Conservation (phyloP, 1,140 invertebrate genomes). For the Neodiprion pinetum region DNA sequence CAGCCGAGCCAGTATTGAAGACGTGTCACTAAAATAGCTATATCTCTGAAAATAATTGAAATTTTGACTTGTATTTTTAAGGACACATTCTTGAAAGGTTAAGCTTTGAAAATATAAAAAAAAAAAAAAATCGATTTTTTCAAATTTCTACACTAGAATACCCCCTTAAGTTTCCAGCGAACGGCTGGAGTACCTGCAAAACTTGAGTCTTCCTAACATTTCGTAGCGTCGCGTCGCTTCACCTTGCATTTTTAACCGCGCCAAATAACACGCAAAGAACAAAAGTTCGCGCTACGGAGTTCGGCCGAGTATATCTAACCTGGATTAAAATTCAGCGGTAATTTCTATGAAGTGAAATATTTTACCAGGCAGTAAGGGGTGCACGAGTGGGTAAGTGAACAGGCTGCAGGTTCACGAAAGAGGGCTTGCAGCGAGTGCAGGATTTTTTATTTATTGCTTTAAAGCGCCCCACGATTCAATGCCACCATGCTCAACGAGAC, state of each 20-base stretch:
- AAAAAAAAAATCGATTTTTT: no score
- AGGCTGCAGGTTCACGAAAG: no score
- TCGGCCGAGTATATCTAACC: background rate
- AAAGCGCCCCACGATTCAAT: background rate
- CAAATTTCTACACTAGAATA: no score
- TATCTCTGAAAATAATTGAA: no score
- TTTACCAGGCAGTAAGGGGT: background rate
- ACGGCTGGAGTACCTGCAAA: background rate
- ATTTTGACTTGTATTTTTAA: no score
- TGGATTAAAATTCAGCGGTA: background rate
- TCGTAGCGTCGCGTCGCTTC: background rate
- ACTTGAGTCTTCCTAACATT: background rate
- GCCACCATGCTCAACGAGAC: no score
- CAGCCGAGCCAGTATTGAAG: no score
- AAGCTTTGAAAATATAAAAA: no score
- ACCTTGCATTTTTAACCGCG: constrained; percentile 4
- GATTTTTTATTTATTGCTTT: background rate
- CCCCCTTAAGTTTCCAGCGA: background rate
- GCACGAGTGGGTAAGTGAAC: no score
- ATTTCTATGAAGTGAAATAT: background rate
- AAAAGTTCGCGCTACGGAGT: background rate
- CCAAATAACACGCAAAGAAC: background rate
- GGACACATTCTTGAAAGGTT: no score
- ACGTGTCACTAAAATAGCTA: no score
- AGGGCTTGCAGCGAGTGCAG: no score